These are phyloP conservation scores for Sinocyclocheilus grahami DNA, from an alignment of 2,113 vertebrate genomes.

Conservation along the genomic window DNA sequence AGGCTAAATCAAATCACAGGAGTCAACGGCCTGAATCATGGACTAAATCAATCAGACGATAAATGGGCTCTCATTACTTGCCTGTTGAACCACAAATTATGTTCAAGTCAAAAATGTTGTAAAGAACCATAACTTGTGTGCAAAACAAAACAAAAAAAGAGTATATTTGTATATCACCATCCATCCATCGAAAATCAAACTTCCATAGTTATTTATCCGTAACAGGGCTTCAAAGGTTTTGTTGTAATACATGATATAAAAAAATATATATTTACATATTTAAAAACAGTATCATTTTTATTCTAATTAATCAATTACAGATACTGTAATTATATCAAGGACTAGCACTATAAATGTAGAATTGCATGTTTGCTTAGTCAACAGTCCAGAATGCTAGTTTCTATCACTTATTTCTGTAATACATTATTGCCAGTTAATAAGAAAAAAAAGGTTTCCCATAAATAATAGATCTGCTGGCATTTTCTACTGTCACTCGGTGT, in stretches of 20 bases:
- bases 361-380: neutral
- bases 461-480: slow-evolving; percentile 44
- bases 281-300: neutral
- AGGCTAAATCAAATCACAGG: neutral
- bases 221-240: no score
- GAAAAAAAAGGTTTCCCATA: slow-evolving; percentile 25
- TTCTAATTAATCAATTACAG: neutral
- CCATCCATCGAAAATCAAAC: no score
- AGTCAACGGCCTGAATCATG: neutral
- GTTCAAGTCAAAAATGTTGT: neutral
- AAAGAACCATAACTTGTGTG: neutral
- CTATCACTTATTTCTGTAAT: neutral
- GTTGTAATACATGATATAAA: neutral
- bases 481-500: slow-evolving; percentile 62
- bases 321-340: neutral
- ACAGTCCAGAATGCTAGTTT: neutral
- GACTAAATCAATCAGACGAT: neutral
- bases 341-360: neutral
- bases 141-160: no score
- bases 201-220: no score
- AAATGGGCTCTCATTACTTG: neutral
- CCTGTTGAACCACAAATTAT: no score
- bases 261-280: neutral
- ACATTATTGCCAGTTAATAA: slow-evolving; percentile 34
- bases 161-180: no score